Base-by-base conservation (phyloP, 2,113 vertebrate species). In the Xerus inauris region DNA sequence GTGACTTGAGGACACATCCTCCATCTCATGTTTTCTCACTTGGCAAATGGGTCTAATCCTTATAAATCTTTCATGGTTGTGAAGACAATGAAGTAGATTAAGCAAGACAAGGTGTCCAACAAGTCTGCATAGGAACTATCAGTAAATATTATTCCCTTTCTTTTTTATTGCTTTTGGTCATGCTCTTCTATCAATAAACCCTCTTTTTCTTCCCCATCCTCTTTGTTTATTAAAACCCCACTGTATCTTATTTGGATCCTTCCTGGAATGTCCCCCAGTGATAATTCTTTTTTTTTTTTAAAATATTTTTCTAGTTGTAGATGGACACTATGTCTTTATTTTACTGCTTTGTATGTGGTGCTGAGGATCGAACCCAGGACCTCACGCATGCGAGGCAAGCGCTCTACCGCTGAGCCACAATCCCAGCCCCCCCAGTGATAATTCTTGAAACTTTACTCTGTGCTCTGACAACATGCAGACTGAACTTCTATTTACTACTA, bases 401-500 rank as follows among this genome's bases (percentile, higher is more conserved):
- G n/a, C n/a, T n/a, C n/a, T n/a, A n/a, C n/a, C n/a, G n/a, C n/a
- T n/a, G n/a, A n/a, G n/a, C n/a, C n/a, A n/a, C n/a, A n/a, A n/a
- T n/a, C n/a, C n/a, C n/a, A n/a, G n/a, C n/a, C n/a, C 1, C 12
- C 42, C 3, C 6, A 22, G 28, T 57, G 47, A 26, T 71, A 65
- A 54, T 89, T 79, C 57, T 84, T 79, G 82, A 26, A 89, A 86
- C 42, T 89, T 62, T n/a, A 38, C 47, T 81, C 86, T 82, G 35
- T 87, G 40, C 42, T 94, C 26, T 57, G 89, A 73, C 30, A 40
- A 28, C 59, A 62, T 6, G 62, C 67, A 47, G 26, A 65, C 9
- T 49, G 30, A 85, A 67, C 59, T 90, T 95, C 57, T 17, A 6
- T 47, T 81, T 87, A 57, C 16, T 10, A 20, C 19, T 47, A 32